phyloP scores from a whole-genome alignment of 2,888 invertebrate species.

The Drosophila meridionalis region DNA sequence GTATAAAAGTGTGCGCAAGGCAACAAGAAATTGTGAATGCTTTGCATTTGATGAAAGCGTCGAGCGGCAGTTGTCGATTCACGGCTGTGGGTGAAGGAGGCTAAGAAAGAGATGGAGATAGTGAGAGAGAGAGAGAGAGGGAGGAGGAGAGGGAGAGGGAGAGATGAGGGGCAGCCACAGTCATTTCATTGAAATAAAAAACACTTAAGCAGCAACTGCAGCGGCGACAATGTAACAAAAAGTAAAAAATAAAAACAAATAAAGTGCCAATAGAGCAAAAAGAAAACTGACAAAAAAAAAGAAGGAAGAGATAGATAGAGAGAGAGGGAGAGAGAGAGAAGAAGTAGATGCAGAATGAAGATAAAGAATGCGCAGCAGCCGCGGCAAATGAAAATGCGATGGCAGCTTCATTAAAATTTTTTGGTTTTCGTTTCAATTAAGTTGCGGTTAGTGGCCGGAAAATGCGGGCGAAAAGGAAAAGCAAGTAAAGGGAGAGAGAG shows the following conservation, averaged over 20 bases:
- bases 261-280: constrained; percentile 9
- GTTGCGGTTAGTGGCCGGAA: constrained; percentile 72
- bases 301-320: neutral
- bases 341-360: neutral
- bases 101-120: neutral
- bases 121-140: neutral
- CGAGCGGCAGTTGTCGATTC: constrained; percentile 46
- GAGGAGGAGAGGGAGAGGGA: neutral
- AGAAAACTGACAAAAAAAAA: constrained; percentile 4
- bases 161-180: constrained; percentile 15
- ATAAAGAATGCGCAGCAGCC: constrained; percentile 22
- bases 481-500: neutral
- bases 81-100: constrained; percentile 27
- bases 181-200: constrained; percentile 70
- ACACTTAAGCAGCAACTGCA: constrained; percentile 63
- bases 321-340: neutral
- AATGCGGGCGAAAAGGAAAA: constrained; percentile 48
- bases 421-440: constrained; percentile 76
- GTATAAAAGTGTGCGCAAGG: constrained; percentile 51
- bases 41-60: constrained; percentile 64
- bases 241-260: constrained; percentile 26
- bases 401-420: constrained; percentile 72
- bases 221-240: constrained; percentile 51
- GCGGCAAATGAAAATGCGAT: constrained; percentile 52
- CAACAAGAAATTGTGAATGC: constrained; percentile 60